These are phyloP conservation scores for Alloscopus bannaensis DNA, from an alignment of 2,888 invertebrate species.

Conservation along the genomic window DNA sequence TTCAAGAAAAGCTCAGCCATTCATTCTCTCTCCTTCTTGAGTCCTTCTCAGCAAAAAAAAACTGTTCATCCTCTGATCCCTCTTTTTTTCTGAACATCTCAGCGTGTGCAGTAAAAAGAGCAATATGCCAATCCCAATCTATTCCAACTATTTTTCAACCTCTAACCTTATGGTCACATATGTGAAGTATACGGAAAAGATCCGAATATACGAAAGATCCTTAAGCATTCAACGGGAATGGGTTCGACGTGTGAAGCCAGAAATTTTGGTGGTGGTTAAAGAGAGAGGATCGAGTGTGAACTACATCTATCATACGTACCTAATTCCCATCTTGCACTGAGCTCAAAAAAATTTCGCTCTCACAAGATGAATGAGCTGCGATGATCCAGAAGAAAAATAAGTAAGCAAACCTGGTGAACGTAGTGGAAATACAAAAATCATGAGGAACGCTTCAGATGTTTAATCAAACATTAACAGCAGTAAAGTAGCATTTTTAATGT, in stretches of 20 bases:
- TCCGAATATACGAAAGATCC: neutral
- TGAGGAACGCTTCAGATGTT: neutral
- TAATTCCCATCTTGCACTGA: neutral
- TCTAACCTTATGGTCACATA: slow-evolving; percentile 41
- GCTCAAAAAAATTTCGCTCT: slow-evolving; percentile 1
- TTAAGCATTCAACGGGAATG: slow-evolving; percentile 11
- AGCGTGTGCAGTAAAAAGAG: slow-evolving; percentile 22
- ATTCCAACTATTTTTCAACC: slow-evolving; percentile 34
- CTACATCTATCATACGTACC: neutral
- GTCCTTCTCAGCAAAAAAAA: slow-evolving; percentile 10
- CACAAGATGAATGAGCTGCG: slow-evolving; percentile 55
- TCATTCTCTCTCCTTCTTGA: slow-evolving; percentile 12
- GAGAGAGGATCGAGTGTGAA: neutral
- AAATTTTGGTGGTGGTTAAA: slow-evolving; percentile 11
- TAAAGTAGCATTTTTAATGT: neutral
- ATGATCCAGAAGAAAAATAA: slow-evolving; percentile 55
- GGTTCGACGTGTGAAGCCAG: slow-evolving; percentile 39
- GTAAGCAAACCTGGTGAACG: slow-evolving; percentile 22
- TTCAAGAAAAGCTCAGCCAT: slow-evolving; percentile 18
- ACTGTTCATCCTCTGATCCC: slow-evolving; percentile 32
- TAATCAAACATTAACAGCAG: slow-evolving; percentile 18
- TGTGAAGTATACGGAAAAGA: neutral
- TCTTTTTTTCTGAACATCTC: slow-evolving; percentile 21
- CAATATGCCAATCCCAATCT: slow-evolving; percentile 52
- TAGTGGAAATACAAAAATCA: slow-evolving; percentile 5